Evolutionary conservation across 2,888 invertebrate genomes (phyloP).

Genomic region (Alentia gelatinosa): DNA sequence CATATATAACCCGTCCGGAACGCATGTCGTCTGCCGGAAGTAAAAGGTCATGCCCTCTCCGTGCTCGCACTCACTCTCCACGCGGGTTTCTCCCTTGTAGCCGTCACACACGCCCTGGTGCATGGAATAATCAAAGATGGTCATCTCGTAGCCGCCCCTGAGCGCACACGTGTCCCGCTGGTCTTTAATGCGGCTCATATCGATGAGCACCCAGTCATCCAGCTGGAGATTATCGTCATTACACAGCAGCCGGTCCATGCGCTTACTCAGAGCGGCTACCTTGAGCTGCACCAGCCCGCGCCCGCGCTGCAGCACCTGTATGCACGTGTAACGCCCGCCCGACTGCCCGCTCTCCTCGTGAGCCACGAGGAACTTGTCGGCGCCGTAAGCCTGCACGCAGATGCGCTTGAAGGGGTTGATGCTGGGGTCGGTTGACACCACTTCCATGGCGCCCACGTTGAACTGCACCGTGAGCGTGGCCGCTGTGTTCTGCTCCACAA

Average conservation of each 20-base stretch:
- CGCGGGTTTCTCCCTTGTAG: conserved; percentile 59
- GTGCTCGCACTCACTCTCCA: conserved; percentile 65
- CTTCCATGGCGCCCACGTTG: background rate
- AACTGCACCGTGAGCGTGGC: conserved; percentile 14
- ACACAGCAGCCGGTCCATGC: conserved; percentile 50
- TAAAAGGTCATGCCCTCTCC: conserved; percentile 62
- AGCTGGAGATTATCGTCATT: conserved; percentile 40
- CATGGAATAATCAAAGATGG: conserved; percentile 57
- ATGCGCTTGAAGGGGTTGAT: conserved; percentile 53
- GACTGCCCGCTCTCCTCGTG: conserved; percentile 58
- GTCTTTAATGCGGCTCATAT: conserved; percentile 23
- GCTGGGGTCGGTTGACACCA: conserved; percentile 36
- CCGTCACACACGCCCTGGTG: conserved; percentile 58
- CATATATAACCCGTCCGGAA: conserved; percentile 63
- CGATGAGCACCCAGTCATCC: conserved; percentile 62
- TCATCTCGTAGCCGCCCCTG: conserved; percentile 61
- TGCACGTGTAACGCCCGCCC: conserved; percentile 56
- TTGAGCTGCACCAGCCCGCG: conserved; percentile 59
- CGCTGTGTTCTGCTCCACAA: conserved; percentile 56
- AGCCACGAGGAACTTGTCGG: conserved; percentile 57
- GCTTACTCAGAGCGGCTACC: conserved; percentile 4
- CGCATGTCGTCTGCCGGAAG: conserved; percentile 62
- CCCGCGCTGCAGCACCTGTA: conserved; percentile 57
- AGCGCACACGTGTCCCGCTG: conserved; percentile 55
- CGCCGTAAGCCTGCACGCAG: conserved; percentile 57